These are phyloP conservation scores for Catagonus wagneri DNA, from an alignment of 2,113 vertebrate species.

Conservation along the genomic window DNA sequence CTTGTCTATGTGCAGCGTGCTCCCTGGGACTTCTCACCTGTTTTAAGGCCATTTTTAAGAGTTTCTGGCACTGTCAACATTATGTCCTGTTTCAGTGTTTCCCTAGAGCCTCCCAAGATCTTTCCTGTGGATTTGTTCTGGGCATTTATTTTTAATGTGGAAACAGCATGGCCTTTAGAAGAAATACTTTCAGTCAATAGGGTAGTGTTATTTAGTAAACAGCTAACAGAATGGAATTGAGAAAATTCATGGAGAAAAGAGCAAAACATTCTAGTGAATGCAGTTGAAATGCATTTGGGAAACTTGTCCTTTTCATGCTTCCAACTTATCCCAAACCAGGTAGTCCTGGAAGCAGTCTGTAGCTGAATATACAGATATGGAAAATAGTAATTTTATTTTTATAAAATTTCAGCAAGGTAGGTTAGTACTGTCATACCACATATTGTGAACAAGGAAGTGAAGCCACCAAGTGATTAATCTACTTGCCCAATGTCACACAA, in stretches of 20 bases:
- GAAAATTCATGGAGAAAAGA: background rate
- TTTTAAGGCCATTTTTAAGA: background rate
- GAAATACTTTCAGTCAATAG: slow-evolving; percentile 14
- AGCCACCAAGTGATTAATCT: background rate
- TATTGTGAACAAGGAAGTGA: slow-evolving; percentile 28
- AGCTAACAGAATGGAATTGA: background rate
- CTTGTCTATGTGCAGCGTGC: too few species aligned
- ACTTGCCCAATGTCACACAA: slow-evolving; percentile 47
- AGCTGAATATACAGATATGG: background rate
- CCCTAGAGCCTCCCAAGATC: background rate
- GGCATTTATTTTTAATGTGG: slow-evolving; percentile 36
- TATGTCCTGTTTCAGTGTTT: background rate
- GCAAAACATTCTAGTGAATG: background rate
- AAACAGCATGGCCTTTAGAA: background rate
- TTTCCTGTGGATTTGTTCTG: background rate
- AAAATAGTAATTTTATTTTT: background rate
- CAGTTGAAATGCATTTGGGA: background rate
- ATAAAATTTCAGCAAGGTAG: background rate
- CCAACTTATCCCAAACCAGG: background rate
- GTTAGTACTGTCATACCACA: background rate
- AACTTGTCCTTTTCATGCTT: slow-evolving; percentile 19
- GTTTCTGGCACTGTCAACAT: background rate
- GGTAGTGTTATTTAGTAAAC: background rate
- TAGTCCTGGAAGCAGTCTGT: background rate
- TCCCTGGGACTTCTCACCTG: background rate